phyloP scores from a whole-genome alignment of 2,888 invertebrate genomes.

The Ectemnius continuus region DNA sequence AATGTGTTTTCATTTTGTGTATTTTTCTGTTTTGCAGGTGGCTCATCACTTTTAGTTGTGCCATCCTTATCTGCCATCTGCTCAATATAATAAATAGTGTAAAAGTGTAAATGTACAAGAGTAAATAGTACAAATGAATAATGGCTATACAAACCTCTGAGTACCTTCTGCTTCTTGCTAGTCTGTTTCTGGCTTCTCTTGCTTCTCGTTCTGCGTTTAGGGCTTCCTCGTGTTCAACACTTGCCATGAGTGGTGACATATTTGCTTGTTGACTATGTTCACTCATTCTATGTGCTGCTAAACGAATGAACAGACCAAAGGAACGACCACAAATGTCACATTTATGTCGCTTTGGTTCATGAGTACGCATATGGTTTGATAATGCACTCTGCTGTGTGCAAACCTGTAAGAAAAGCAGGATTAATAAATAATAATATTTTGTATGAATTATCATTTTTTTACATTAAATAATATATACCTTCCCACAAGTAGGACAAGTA shows the following conservation, averaged over 20 bases:
- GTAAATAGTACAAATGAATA: background rate
- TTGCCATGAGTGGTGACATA: slow-evolving; percentile 63
- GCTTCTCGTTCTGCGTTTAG: slow-evolving; percentile 71
- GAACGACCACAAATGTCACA: slow-evolving; percentile 72
- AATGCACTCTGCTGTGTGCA: slow-evolving; percentile 73
- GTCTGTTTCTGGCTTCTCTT: slow-evolving; percentile 64
- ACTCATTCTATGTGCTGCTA: slow-evolving; percentile 68
- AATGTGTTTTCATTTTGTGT: slow-evolving; percentile 45
- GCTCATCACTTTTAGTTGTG: slow-evolving; percentile 49
- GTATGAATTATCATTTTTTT: background rate
- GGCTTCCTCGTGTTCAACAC: slow-evolving; percentile 71
- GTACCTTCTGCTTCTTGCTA: slow-evolving; percentile 57
- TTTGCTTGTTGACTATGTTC: slow-evolving; percentile 67
- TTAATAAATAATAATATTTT: background rate
- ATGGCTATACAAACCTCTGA: slow-evolving; percentile 55
- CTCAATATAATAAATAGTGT: slow-evolving; percentile 13
- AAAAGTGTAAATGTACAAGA: slow-evolving; percentile 18
- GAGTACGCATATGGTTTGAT: slow-evolving; percentile 74
- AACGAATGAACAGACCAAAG: slow-evolving; percentile 70
- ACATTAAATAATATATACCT: slow-evolving; percentile 51
- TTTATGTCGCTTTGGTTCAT: slow-evolving; percentile 71
- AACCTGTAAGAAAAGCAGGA: slow-evolving; percentile 46
- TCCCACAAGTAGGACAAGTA: slow-evolving; percentile 71
- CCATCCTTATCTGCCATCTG: slow-evolving; percentile 62
- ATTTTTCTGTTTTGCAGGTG: slow-evolving; percentile 55